These are phyloP conservation scores for Stegodyphus dumicola DNA, from an alignment of 1,140 invertebrate genomes.

Conservation along the genomic window DNA sequence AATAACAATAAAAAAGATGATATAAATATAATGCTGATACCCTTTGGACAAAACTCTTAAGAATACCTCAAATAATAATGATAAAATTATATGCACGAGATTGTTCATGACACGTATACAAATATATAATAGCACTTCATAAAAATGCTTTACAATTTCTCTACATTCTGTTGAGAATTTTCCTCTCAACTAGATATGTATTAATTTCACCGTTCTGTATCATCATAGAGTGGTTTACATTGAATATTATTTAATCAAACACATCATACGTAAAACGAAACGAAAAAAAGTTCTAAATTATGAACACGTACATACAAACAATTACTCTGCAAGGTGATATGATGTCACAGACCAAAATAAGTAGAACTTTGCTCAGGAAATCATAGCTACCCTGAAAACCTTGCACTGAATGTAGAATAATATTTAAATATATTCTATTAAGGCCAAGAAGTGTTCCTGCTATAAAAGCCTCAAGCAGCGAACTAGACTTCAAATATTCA, in stretches of 20 bases:
- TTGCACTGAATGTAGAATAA: conserved; percentile 46
- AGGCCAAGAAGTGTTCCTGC: conserved; percentile 24
- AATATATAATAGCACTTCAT: not conserved
- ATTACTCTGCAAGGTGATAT: conserved; percentile 32
- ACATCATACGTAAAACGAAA: not conserved
- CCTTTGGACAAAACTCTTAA: conserved; percentile 31
- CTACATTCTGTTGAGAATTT: conserved; percentile 1
- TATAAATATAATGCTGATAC: conserved; percentile 27
- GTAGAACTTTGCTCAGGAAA: not conserved
- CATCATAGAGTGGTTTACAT: not conserved
- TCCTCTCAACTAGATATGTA: conserved; percentile 12
- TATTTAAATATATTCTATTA: conserved; percentile 58
- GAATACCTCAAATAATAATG: not conserved
- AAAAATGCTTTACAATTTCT: not conserved
- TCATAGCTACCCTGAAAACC: conserved; percentile 26
- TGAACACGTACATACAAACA: conserved; percentile 34
- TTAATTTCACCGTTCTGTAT: conserved; percentile 22
- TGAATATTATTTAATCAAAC: conserved; percentile 18
- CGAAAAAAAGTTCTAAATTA: conserved; percentile 16
- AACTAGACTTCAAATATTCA: not conserved
- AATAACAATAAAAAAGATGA: not conserved
- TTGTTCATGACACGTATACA: not conserved
- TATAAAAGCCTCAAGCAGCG: not conserved
- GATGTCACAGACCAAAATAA: conserved; percentile 10
- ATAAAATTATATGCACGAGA: conserved; percentile 12